phyloP scores from a whole-genome alignment of 2,113 vertebrate species.

The Sclerurus mexicanus region DNA sequence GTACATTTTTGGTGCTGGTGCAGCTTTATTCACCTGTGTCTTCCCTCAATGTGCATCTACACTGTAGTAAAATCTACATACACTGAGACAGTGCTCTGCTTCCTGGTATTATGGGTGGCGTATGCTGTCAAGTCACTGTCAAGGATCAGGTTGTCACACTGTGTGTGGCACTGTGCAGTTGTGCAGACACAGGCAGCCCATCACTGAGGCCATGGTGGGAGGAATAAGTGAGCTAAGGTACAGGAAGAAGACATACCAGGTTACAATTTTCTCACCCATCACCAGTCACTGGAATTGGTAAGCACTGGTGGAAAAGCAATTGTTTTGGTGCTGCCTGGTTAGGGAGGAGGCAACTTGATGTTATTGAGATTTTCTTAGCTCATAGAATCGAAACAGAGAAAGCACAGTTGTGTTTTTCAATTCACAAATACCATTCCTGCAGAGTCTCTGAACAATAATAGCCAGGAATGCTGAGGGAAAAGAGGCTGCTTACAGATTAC shows the following conservation, averaged over 20 bases:
- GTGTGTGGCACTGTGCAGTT: background rate
- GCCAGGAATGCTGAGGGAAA: background rate
- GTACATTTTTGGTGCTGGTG: background rate
- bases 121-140: rapidly evolving
- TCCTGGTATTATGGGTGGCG: background rate
- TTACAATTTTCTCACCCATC: background rate
- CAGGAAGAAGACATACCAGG: background rate
- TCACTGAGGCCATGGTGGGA: background rate
- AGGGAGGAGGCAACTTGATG: background rate
- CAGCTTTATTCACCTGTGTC: background rate
- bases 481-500: background rate
- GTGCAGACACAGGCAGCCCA: background rate
- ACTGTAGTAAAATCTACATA: background rate
- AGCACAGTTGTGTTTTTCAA: background rate
- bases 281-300: background rate
- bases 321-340: background rate
- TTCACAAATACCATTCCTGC: background rate
- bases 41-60: background rate
- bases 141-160: background rate
- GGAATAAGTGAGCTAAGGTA: background rate
- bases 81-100: background rate
- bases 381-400: background rate
- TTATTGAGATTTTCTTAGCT: background rate
- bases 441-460: background rate
- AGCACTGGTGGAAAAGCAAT: background rate